These are phyloP conservation scores for Drosophila sordidula DNA, from an alignment of 2,888 invertebrate species.

Conservation along the genomic window DNA sequence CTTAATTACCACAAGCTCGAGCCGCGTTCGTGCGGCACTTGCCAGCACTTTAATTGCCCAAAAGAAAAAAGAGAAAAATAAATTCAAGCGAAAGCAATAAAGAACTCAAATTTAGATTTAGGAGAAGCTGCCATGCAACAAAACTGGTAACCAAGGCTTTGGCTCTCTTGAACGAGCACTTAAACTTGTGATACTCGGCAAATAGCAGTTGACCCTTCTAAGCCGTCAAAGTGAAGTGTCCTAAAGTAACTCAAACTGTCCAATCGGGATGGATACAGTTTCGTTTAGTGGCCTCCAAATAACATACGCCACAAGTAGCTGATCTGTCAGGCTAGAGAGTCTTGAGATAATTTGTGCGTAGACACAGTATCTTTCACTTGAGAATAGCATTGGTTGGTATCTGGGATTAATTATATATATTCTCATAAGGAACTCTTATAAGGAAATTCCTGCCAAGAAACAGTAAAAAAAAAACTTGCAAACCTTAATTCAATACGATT, in stretches of 20 bases:
- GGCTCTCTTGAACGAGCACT: constrained; percentile 1
- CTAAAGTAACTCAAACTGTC: constrained; percentile 8
- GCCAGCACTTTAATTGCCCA: constrained; percentile 58
- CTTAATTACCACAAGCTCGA: constrained; percentile 62
- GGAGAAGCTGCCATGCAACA: constrained; percentile 36
- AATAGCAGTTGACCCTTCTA: constrained; percentile 1
- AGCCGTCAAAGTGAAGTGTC: constrained; percentile 14
- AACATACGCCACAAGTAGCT: constrained; percentile 5
- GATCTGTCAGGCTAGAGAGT: background rate
- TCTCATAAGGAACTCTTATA: too few relatives aligned
- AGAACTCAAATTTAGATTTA: constrained; percentile 53
- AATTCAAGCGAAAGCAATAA: constrained; percentile 35
- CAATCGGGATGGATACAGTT: background rate
- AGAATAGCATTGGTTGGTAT: too few relatives aligned
- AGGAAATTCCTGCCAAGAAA: too few relatives aligned
- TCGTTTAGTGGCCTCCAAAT: background rate
- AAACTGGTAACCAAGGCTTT: constrained; percentile 1
- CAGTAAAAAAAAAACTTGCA: too few relatives aligned
- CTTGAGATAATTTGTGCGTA: background rate
- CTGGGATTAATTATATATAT: too few relatives aligned
- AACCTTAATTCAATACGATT: too few relatives aligned
- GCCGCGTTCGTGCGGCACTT: constrained; percentile 41
- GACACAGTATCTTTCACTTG: background rate
- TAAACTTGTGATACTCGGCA: constrained; percentile 14
- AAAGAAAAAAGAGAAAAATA: background rate